Percentiles rank a stretch among this genome's conserved stretches.
These are phyloP conservation scores for Sapajus apella DNA, from an alignment of 2,113 vertebrate species.

Conservation along the genomic window DNA sequence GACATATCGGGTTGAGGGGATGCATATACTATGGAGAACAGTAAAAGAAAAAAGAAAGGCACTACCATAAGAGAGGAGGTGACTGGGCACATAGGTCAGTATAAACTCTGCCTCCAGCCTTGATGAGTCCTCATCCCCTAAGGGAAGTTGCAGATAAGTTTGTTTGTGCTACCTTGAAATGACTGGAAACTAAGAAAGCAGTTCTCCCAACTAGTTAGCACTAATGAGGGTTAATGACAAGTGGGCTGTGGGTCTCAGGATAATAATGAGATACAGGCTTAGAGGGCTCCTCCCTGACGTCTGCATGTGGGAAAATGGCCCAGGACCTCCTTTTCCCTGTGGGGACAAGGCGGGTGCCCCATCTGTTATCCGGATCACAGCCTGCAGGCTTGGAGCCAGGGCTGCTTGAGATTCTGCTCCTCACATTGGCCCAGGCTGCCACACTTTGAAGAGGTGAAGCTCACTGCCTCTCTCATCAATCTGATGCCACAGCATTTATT, in stretches of 20 bases:
- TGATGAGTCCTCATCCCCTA: background rate
- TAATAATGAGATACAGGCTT: slow-evolving; percentile 47
- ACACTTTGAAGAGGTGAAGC: slow-evolving; percentile 16
- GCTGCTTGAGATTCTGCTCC: slow-evolving; percentile 10
- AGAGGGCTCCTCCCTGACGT: slow-evolving; percentile 30
- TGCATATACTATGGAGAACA: background rate
- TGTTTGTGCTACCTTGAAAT: background rate
- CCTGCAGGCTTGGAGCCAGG: slow-evolving; percentile 31
- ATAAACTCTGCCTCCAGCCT: background rate
- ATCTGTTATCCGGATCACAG: background rate
- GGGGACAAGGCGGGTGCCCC: background rate
- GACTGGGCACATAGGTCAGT: background rate
- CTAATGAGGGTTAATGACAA: slow-evolving; percentile 55
- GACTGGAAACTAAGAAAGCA: background rate
- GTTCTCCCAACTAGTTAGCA: background rate
- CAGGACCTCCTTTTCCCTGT: background rate
- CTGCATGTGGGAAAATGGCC: slow-evolving; percentile 41
- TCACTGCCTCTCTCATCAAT: slow-evolving; percentile 35
- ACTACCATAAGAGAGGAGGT: background rate
- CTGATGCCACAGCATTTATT: slow-evolving; percentile 39
- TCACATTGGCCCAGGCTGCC: background rate
- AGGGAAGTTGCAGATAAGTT: background rate
- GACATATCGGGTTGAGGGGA: background rate
- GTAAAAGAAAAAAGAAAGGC: background rate
- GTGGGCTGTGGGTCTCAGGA: background rate